These are phyloP conservation scores for Dysmachus trigonus DNA, from an alignment of 2,888 invertebrate species.

Conservation along the genomic window DNA sequence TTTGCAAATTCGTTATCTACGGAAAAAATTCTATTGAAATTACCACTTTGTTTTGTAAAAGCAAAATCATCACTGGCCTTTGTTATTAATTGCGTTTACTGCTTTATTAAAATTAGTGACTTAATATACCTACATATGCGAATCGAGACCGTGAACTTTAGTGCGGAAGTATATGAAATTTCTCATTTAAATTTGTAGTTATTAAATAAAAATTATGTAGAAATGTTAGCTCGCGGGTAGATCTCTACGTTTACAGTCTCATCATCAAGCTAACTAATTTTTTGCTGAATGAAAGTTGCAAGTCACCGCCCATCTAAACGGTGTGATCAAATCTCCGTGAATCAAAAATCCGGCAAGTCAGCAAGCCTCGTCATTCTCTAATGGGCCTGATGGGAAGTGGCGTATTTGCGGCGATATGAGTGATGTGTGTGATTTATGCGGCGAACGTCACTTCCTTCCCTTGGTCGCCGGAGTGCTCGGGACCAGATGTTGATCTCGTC, in stretches of 20 bases:
- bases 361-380: constrained; percentile 1
- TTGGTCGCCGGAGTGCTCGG: not conserved
- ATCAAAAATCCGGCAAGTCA: constrained; percentile 18
- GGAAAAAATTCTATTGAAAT: no score
- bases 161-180: no score
- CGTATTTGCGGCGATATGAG: not conserved
- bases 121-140: no score
- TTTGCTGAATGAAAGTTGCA: not conserved
- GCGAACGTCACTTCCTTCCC: not conserved
- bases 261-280: not conserved
- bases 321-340: not conserved
- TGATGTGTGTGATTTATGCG: not conserved
- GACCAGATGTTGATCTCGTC: not conserved
- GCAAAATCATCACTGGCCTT: no score
- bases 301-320: not conserved
- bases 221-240: not conserved
- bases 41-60: no score
- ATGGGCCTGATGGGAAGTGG: constrained; percentile 5
- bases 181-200: no score
- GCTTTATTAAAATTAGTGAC: no score
- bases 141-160: no score
- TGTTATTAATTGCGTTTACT: no score
- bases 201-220: not conserved
- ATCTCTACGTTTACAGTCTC: not conserved
- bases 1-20: no score